These are phyloP conservation scores for Ondatra zibethicus DNA, from an alignment of 2,113 vertebrate genomes.

Conservation along the genomic window DNA sequence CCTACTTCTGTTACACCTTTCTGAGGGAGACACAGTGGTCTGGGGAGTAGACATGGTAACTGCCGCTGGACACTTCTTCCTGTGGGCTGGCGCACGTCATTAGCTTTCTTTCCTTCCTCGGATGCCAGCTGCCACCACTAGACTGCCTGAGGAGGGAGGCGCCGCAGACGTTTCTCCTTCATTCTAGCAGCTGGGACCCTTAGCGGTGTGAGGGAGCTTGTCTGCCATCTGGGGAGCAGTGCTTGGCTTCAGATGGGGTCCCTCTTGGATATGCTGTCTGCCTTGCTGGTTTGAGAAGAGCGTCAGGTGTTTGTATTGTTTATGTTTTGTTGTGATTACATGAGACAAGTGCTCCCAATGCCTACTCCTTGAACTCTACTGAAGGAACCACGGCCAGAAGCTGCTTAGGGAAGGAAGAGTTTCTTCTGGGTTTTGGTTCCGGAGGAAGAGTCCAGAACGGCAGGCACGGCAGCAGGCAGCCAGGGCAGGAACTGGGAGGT, in stretches of 20 bases:
- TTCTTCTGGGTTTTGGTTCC: not conserved
- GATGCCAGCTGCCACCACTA: not conserved
- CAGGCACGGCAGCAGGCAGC: not conserved
- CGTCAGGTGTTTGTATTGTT: not conserved
- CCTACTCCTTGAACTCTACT: not conserved
- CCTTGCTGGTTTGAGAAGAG: not conserved
- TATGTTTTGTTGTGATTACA: not conserved
- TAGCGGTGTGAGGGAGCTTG: not conserved
- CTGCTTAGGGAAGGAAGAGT: not conserved
- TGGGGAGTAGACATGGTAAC: not conserved
- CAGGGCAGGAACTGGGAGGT: not conserved
- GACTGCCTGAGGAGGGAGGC: not conserved
- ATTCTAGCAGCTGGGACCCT: slow-evolving; percentile 2
- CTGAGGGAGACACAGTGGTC: not conserved
- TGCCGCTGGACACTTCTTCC: not conserved
- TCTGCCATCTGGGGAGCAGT: not conserved
- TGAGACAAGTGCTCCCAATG: not conserved
- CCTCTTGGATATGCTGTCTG: not conserved
- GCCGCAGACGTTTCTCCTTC: not conserved
- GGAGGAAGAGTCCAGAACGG: not conserved
- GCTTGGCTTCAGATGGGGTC: not conserved
- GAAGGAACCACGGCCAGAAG: not conserved
- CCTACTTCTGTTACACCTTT: not conserved
- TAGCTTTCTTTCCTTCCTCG: not conserved
- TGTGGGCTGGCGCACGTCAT: not conserved